Evolutionary conservation across 1,140 invertebrate genomes (phyloP), one percentile per base, ranked within the genome.

Genomic region (Batillaria attramentaria): DNA sequence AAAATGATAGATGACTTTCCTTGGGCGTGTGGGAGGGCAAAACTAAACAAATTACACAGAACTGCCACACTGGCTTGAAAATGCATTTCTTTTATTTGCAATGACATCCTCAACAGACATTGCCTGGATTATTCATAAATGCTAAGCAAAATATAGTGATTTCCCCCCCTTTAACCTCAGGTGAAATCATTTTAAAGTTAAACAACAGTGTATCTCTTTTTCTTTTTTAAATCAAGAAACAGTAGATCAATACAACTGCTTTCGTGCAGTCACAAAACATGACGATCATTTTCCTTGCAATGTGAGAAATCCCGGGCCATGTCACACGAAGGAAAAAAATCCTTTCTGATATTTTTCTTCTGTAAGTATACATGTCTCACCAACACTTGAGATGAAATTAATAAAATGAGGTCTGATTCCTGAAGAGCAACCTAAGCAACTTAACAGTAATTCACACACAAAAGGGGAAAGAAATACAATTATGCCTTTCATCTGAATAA

Each of bases 61-160:
- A n/a, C n/a, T n/a, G n/a, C 28, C 62, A 72, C 41, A 72, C 24
- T 24, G 16, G 10, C 18, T 39, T 75, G 31, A 60, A 75, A 75
- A 75, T 75, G 73, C 73, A 75, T 35, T 39, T 57, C 37, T 75
- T 75, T 70, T 37, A 33, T 75, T 50, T 75, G 73, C 54, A 62
- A 75, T 62, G 73, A 65, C 73, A 75, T 75, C 57, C 57, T 75
- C 54, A 75, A 75, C 31, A 75, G 68, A 75, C 54, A 75, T 39
- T 62, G 54, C 54, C 37, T 42, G 54, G 54, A 62, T 60, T 75
- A 75, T 41, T 75, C 57, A 65, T 75, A 75, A 65, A 75, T 75
- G 73, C 54, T 75, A 75, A 65, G 73, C 73, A 62, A 75, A 75
- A 75, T 75, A 75, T 75, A 75, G 18, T 62, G 13, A 42, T 42